These are phyloP conservation scores for Cygnus atratus DNA, from an alignment of 2,113 vertebrate genomes.

Conservation along the genomic window DNA sequence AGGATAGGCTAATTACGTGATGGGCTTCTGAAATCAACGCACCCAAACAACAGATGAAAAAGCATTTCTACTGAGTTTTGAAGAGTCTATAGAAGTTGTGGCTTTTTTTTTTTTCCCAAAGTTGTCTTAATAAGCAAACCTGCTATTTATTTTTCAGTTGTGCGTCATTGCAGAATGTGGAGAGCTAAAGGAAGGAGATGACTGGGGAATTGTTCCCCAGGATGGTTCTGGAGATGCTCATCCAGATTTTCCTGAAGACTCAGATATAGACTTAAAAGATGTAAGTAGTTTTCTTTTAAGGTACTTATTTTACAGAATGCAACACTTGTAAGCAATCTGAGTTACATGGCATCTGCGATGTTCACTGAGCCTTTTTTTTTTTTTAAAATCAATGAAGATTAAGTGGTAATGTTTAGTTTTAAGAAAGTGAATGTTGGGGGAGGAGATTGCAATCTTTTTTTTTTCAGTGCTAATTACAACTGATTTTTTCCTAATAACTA, in stretches of 20 bases:
- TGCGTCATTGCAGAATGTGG: constrained; percentile 91
- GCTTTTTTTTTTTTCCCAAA: background rate
- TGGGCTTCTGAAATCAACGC: background rate
- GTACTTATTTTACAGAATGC: background rate
- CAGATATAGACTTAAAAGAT: constrained; percentile 89
- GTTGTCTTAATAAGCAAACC: background rate
- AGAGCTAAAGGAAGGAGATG: constrained; percentile 87
- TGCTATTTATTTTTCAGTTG: constrained; percentile 71
- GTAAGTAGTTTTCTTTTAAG: constrained; percentile 73
- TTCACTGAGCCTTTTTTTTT: background rate
- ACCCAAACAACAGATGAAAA: constrained; percentile 29
- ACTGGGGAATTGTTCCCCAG: constrained; percentile 78
- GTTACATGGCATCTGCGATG: background rate
- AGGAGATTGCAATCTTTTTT: background rate
- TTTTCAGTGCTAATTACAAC: background rate
- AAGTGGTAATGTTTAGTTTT: background rate
- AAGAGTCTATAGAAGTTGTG: background rate
- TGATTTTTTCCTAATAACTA: background rate
- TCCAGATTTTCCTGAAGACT: constrained; percentile 94
- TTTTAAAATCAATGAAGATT: background rate
- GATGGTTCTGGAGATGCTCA: constrained; percentile 89
- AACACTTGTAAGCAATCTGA: background rate
- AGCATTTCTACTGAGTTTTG: background rate
- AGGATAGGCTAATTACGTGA: background rate
- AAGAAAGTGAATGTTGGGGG: background rate